Base-by-base conservation (phyloP, 2,113 vertebrate species). In the Xenus cinereus region DNA sequence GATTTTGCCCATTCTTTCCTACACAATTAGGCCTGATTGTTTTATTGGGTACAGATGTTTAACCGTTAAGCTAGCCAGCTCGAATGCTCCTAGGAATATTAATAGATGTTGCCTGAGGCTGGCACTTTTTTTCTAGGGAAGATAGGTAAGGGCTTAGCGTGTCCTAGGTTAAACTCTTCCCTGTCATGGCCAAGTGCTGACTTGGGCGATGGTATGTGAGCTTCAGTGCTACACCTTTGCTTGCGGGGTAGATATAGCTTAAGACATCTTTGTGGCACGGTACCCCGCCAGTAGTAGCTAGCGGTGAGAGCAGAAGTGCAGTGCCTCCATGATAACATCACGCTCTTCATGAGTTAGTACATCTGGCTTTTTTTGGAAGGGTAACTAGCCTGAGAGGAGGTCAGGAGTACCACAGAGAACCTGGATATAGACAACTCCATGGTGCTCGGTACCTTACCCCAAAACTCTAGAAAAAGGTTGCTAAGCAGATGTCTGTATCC, bases 351-450 rank as follows among this genome's bases (percentile, higher is more conserved):
- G 35, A 76, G 28, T 30, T 68, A 10, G 15, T n/a, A 12, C 14
- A 4, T 35, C 30, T 81, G 48, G 37, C 26, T 54, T 78, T 81
- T 54, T 39, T 48, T 57, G 16, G 56, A 46, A 45, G 37, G n/a
- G 5, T 69, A 12, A 10, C 7, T 59, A 24, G 26, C 51, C 46
- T 59, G 46, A 39, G 71, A 84, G 4, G 10, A 43, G 21, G 62
- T 82, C 57, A 19, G 45, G 32, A 43, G 8, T 26, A n/a, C 43
- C 1, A 0, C 22, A 16, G 37, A 21, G 60, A 82, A 35, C 32
- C 22, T 76, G 57, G 45, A 19, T 6, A 6, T 3, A 37, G 68
- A 17, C 9, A 28, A 14, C 1, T 0, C 3, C 1, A 0, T 15
- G 24, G 12, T 45, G 33, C 51, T 75, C 2, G 0, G 37, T 35